These are phyloP conservation scores for Nothocercus julius DNA, from an alignment of 2,113 vertebrate species.

Conservation along the genomic window DNA sequence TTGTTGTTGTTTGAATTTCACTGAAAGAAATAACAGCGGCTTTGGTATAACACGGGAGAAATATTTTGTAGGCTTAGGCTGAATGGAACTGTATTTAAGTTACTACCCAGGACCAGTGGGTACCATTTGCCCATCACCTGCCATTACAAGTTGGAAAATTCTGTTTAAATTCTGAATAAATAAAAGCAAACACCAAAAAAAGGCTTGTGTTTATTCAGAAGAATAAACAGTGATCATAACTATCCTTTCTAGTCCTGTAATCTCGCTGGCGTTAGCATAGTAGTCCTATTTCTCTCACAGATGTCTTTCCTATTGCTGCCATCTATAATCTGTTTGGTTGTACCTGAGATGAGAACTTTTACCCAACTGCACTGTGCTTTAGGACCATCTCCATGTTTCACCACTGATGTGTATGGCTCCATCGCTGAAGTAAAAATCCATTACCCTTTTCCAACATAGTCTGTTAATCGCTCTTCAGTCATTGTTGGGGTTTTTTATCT, in stretches of 20 bases:
- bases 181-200: not conserved
- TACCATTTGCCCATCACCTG: not conserved
- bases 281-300: not conserved
- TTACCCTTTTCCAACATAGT: not conserved
- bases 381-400: not conserved
- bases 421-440: not conserved
- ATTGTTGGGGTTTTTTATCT: not conserved
- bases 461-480: not conserved
- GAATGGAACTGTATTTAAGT: not conserved
- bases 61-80: not conserved
- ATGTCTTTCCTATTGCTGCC: constrained; percentile 7
- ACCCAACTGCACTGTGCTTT: not conserved
- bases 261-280: constrained; percentile 22
- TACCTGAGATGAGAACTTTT: constrained; percentile 29
- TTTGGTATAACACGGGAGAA: not conserved
- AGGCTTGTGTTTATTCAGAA: not conserved
- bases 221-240: constrained; percentile 8
- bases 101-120: not conserved
- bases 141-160: not conserved
- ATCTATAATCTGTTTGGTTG: constrained; percentile 19
- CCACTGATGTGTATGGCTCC: not conserved
- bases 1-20: not conserved
- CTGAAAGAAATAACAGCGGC: not conserved
- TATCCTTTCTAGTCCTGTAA: not conserved
- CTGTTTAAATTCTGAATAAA: not conserved